phyloP scores from a whole-genome alignment of 2,113 vertebrate genomes.

The Ia io region DNA sequence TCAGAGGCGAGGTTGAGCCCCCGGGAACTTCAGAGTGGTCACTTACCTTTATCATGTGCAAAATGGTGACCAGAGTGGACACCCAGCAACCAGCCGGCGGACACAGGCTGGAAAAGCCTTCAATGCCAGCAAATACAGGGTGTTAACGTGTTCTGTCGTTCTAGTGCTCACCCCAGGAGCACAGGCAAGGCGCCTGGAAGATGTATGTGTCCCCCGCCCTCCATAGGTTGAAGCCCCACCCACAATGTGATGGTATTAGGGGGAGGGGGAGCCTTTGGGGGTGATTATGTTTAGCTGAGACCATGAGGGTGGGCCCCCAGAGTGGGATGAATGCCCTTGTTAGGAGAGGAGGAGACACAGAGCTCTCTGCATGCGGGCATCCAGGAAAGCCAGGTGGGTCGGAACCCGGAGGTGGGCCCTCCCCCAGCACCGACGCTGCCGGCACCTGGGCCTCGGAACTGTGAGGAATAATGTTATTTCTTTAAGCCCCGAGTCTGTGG shows the following conservation, averaged over 20 bases:
- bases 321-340: too few species aligned
- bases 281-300: background rate
- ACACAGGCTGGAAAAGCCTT: too few species aligned
- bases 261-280: background rate
- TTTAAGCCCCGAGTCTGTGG: background rate
- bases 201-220: too few species aligned
- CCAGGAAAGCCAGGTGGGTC: background rate
- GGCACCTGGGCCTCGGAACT: background rate
- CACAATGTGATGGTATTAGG: accelerated
- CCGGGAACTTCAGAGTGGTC: background rate
- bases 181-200: background rate
- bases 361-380: background rate
- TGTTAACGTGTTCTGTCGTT: too few species aligned
- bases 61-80: accelerated
- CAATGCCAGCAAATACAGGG: accelerated
- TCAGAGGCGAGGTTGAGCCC: background rate
- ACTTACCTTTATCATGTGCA: accelerated
- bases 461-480: accelerated
- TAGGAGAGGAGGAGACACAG: background rate
- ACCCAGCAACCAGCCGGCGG: background rate
- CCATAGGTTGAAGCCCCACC: background rate
- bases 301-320: accelerated
- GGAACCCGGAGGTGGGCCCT: too few species aligned
- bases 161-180: background rate
- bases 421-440: background rate